Evolutionary conservation across 2,113 vertebrate genomes (phyloP), one percentile per base, ranked within the genome.

Genomic region (Cyphomyrus plagiostoma): DNA sequence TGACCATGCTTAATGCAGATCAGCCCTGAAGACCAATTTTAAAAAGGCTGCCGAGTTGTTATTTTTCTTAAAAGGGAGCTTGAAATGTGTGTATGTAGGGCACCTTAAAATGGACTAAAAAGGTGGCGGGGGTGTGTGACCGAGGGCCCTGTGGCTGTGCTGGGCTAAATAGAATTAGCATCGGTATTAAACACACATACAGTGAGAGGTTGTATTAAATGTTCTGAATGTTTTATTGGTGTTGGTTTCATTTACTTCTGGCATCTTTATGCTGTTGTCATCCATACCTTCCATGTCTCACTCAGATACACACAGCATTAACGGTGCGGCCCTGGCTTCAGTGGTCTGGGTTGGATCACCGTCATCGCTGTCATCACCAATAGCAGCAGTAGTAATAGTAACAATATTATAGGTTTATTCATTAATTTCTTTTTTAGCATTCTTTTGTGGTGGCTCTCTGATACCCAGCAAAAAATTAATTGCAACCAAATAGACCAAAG

Each of bases 191-290:
- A 95, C 93, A 93, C 92, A 86, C 89, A 95, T 92, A 91, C 93
- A 82, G 91, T 48, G 91, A 70, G 93, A 19, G 89, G 93, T 95
- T 95, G 94, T 96, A 96, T 95, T 96, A 96, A 96, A 96, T 96
- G 95, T 96, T 95, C 94, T 95, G 95, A 94, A 96, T 96, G 95
- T 96, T 96, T 96, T 96, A 96, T 96, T 96, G 94, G 94, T 95
- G 94, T 96, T 94, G 94, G 92, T 94, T 95, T 95, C 92, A 58
- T 92, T 95, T 95, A 93, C 93, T 95, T 95, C 94, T 94, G 94
- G 96, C 94, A 95, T 92, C 94, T 91, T 92, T 95, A 93, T 95
- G 93, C 91, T 92, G 92, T 95, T 92, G 91, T 50, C 93, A 89
- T 90, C 83, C 39, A 88, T 52, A 45, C 53, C 84, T 90, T 91